Base-by-base conservation (phyloP, 2,113 vertebrate species). In the Tor tambroides region DNA sequence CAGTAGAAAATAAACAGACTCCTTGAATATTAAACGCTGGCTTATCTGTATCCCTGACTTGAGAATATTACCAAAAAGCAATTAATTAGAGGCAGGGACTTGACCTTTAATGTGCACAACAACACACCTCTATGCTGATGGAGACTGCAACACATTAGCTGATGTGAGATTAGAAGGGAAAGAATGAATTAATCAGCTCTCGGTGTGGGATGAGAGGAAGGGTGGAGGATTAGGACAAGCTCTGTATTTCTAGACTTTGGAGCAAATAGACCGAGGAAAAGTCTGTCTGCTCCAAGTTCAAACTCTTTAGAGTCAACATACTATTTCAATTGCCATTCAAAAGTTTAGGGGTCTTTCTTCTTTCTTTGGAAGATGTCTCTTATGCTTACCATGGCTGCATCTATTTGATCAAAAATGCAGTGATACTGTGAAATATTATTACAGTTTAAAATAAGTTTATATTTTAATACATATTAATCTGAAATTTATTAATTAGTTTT, bases 91-190 rank as follows among this genome's bases (percentile, higher is more conserved):
- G 77, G 87, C 88, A 30, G 41, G 86, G 86, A 92, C 93, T 93
- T 94, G 92, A 94, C 94, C 93, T 94, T 94, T 92, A 94, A 88
- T 87, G 90, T 92, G 89, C 79, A 88, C 84, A 87, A 88, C 90
- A 76, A 65, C 89, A 92, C 87, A 90, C 89, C 89, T 92, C 90
- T 93, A 93, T 92, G 90, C 91, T 92, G 91, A 91, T 88, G 88
- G 67, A 41, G 86, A 71, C 54, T 41, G 54, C 88, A 92, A 84
- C 88, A 72, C 76, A 91, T 93, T 92, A 92, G 82, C 83, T 91
- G 87, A 90, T 92, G 86, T 91, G 86, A 92, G 92, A 94, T 92
- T 92, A 89, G 87, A 91, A 83, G 81, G 86, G 87, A 76, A 17
- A 76, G 84, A 85, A 78, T 86, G 89, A 92, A 92, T 84, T 91